Percentiles rank a stretch among this genome's conserved stretches.
These are phyloP conservation scores for Ernsta delagoae DNA, from an alignment of 2,888 invertebrate genomes.

Conservation along the genomic window DNA sequence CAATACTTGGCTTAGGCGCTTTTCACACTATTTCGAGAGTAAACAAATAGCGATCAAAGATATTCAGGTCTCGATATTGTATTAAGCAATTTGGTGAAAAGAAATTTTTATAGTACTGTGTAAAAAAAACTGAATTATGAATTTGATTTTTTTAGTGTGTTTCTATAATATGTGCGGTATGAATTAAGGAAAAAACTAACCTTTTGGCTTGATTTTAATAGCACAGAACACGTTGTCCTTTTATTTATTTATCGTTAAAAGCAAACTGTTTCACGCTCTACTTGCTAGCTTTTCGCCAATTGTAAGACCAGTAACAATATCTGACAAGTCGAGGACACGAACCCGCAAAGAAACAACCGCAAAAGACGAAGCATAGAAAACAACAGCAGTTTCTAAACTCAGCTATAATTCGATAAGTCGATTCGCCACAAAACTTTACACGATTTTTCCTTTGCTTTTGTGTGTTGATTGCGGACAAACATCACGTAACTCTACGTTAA, in stretches of 20 bases:
- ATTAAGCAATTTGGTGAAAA: not conserved
- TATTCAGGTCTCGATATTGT: not conserved
- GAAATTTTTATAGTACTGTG: no score
- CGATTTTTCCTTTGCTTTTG: constrained; percentile 20
- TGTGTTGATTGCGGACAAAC: constrained; percentile 30
- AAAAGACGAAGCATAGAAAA: constrained; percentile 26
- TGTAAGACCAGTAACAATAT: not conserved
- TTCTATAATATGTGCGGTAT: no score
- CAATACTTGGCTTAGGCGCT: constrained; percentile 9
- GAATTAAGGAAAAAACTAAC: no score
- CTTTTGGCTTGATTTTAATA: no score
- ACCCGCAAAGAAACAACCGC: constrained; percentile 16
- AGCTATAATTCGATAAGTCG: constrained; percentile 31
- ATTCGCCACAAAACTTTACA: constrained; percentile 32
- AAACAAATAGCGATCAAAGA: not conserved
- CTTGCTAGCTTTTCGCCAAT: not conserved
- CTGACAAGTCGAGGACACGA: constrained; percentile 10
- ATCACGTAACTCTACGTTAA: constrained; percentile 21
- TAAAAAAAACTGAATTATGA: no score
- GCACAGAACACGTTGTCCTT: no score
- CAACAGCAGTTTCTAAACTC: constrained; percentile 27
- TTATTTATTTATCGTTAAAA: not conserved
- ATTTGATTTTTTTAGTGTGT: no score
- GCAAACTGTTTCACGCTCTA: not conserved
- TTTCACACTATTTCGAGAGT: not conserved